These are phyloP conservation scores for Drosophila nikananu DNA, from an alignment of 1,140 invertebrate species.

Conservation along the genomic window DNA sequence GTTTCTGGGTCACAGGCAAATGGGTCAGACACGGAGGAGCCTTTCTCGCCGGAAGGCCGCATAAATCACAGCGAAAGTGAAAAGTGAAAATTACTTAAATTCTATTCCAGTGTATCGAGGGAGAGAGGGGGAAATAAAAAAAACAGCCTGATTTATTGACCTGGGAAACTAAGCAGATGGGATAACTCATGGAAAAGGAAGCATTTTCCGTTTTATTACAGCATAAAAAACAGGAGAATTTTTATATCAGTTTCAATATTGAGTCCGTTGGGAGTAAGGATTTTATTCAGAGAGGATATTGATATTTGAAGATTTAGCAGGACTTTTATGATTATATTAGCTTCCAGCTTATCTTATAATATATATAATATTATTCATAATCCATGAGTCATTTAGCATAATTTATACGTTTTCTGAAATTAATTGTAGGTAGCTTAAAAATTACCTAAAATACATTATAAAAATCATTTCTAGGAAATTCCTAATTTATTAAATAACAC, in stretches of 20 bases:
- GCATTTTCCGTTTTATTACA: constrained; percentile 8
- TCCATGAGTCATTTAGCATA: background rate
- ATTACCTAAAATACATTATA: background rate
- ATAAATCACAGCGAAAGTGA: constrained; percentile 75
- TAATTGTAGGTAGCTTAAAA: background rate
- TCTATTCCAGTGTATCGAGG: constrained; percentile 9
- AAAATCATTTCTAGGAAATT: background rate
- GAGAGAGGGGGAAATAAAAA: constrained; percentile 4
- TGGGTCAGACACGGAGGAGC: constrained; percentile 48
- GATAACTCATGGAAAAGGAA: background rate
- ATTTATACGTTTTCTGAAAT: background rate
- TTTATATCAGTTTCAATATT: background rate
- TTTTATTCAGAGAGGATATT: background rate
- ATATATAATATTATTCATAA: background rate
- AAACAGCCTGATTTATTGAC: constrained; percentile 30
- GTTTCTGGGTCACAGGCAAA: constrained; percentile 66
- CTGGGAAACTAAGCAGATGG: background rate
- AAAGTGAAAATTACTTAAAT: constrained; percentile 50
- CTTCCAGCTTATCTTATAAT: background rate
- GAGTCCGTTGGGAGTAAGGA: too few relatives aligned
- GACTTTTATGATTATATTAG: background rate
- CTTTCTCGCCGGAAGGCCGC: constrained; percentile 3
- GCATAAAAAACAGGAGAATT: background rate
- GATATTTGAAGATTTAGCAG: background rate
- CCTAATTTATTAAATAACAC: background rate